phyloP scores from a whole-genome alignment of 2,113 vertebrate genomes.

The Bos javanicus region DNA sequence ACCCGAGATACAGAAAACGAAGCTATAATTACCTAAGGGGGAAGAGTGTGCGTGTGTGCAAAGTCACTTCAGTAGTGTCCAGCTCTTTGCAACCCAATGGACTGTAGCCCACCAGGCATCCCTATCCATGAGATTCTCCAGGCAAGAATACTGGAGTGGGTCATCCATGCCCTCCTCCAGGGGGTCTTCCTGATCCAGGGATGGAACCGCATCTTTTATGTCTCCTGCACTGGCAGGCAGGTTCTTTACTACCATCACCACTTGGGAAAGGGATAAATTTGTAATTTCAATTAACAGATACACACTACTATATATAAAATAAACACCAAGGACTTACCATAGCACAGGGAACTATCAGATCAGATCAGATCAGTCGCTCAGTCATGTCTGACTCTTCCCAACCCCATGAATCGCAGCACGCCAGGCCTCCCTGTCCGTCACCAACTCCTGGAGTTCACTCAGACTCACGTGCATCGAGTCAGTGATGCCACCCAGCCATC shows the following conservation, averaged over 20 bases:
- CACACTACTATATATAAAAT: not conserved
- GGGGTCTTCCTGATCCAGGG: not conserved
- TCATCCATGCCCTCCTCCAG: not conserved
- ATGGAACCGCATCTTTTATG: not conserved
- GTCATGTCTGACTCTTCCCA: no score
- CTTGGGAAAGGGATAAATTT: not conserved
- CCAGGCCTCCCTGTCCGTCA: no score
- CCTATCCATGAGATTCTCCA: not conserved
- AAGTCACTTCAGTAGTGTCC: not conserved
- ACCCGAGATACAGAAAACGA: not conserved
- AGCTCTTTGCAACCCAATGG: not conserved
- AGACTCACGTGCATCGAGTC: no score
- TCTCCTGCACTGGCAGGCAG: not conserved
- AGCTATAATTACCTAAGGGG: not conserved
- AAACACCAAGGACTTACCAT: not conserved
- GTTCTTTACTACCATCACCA: not conserved
- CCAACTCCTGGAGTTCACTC: no score
- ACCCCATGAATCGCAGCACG: no score
- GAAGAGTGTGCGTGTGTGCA: accelerated
- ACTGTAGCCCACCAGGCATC: not conserved
- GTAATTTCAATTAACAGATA: not conserved
- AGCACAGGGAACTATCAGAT: not conserved
- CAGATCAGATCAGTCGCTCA: no score
- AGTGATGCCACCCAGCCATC: no score
- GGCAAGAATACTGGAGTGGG: not conserved